Conservation (phyloP, 2,113 vertebrate species). For the Ptychochromis oligacanthus region DNA sequence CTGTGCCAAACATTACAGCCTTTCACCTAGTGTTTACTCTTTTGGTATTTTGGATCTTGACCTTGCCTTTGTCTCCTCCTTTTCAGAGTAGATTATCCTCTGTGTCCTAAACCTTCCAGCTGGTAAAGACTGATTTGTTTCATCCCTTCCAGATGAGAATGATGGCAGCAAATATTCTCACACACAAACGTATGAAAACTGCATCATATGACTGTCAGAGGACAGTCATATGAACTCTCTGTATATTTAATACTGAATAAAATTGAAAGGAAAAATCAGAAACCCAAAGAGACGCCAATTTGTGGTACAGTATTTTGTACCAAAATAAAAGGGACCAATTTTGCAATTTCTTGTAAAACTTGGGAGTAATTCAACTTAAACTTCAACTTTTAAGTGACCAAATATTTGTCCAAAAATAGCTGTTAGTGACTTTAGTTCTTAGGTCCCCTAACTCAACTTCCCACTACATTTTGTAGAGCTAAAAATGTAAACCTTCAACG, state of each 20-base stretch:
- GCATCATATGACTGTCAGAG: not conserved
- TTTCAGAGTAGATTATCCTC: not conserved
- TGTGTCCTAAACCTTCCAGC: not conserved
- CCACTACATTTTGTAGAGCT: not conserved
- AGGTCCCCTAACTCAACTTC: not conserved
- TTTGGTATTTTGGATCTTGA: fast-evolving
- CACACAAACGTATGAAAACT: fast-evolving
- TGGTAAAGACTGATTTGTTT: not conserved
- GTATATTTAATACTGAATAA: too few relatives aligned
- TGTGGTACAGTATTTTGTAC: not conserved
- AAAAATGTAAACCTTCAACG: not conserved
- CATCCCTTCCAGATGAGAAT: fast-evolving
- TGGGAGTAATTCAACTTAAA: fast-evolving
- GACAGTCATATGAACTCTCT: too few relatives aligned
- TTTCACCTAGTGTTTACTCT: not conserved
- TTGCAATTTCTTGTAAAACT: not conserved
- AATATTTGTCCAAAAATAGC: too few relatives aligned
- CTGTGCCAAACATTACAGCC: too few relatives aligned
- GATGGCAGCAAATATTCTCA: not conserved
- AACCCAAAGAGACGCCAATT: too few relatives aligned
- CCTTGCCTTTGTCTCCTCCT: not conserved
- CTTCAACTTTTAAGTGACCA: not conserved
- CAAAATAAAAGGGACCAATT: not conserved
- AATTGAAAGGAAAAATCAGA: too few relatives aligned
- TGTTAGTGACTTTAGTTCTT: too few relatives aligned